Evolutionary conservation across 2,797 vertebrate species (phyloP).

Genomic region (Ptychobarbus kaznakovi): DNA sequence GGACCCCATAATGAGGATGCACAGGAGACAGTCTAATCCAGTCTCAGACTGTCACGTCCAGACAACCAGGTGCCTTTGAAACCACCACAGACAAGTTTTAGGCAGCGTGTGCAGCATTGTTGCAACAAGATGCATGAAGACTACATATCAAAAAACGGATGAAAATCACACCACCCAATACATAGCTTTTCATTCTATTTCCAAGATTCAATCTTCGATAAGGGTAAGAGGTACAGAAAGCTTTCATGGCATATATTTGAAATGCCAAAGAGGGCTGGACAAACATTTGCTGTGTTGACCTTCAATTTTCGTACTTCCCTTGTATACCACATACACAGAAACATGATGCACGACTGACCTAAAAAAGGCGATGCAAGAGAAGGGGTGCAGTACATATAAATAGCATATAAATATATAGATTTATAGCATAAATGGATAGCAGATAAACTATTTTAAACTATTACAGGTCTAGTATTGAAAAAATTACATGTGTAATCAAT

Average conservation of each 20-base stretch:
- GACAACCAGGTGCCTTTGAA: slow-evolving; percentile 26
- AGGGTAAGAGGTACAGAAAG: slow-evolving; percentile 47
- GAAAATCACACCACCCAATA: not conserved
- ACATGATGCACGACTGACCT: not conserved
- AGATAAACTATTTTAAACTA: not conserved
- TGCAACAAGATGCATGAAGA: not conserved
- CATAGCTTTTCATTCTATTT: slow-evolving; percentile 14
- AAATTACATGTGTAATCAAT: not conserved
- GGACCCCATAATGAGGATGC: slow-evolving; percentile 64
- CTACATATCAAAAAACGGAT: not conserved
- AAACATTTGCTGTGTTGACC: slow-evolving; percentile 55
- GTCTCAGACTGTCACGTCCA: slow-evolving; percentile 34
- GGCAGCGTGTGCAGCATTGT: not conserved
- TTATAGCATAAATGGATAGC: not conserved
- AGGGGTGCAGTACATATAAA: not conserved
- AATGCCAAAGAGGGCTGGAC: slow-evolving; percentile 53
- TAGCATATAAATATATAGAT: not conserved
- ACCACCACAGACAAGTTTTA: not conserved
- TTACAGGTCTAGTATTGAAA: not conserved
- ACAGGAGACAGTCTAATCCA: slow-evolving; percentile 42
- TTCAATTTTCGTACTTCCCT: slow-evolving; percentile 52
- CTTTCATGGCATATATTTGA: slow-evolving; percentile 43
- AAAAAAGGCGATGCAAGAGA: not conserved
- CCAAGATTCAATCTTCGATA: slow-evolving; percentile 64
- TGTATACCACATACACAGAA: not conserved